phyloP scores from a whole-genome alignment of 2,113 vertebrate species.

The Ibidorhyncha struthersii region DNA sequence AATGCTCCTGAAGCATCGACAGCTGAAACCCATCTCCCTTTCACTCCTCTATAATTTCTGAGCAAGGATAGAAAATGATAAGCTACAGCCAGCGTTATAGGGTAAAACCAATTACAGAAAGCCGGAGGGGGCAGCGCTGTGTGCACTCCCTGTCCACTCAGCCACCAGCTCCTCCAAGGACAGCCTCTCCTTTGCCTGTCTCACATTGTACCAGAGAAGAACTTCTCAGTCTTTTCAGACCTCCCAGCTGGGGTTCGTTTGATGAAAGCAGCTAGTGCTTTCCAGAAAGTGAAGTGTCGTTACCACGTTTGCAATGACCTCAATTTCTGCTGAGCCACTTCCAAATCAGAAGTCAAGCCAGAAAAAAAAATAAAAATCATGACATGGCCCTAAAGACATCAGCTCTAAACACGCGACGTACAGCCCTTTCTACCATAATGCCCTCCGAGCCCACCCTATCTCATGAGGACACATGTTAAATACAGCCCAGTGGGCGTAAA shows the following conservation, averaged over 20 bases:
- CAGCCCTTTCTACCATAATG: background rate
- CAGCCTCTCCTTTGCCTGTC: background rate
- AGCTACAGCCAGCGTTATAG: background rate
- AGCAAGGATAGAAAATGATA: conserved; percentile 22
- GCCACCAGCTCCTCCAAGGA: background rate
- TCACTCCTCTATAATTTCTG: conserved; percentile 34
- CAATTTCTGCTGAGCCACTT: background rate
- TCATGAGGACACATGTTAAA: background rate
- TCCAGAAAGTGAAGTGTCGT: background rate
- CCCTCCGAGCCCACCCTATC: background rate
- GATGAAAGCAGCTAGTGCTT: background rate
- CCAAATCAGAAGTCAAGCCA: background rate
- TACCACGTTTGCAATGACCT: background rate
- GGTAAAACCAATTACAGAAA: background rate
- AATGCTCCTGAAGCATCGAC: background rate
- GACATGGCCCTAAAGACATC: background rate
- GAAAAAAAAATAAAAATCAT: background rate
- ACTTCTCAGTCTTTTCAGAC: background rate
- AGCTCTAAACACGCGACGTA: fast-evolving
- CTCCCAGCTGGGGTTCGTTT: background rate
- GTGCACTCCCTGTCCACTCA: background rate
- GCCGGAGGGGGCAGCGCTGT: background rate
- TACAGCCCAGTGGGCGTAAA: background rate
- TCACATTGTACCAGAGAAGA: background rate
- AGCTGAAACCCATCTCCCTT: conserved; percentile 41